Evolutionary conservation across 2,888 invertebrate species (phyloP).

Genomic region (Arrhopalites spinosus): DNA sequence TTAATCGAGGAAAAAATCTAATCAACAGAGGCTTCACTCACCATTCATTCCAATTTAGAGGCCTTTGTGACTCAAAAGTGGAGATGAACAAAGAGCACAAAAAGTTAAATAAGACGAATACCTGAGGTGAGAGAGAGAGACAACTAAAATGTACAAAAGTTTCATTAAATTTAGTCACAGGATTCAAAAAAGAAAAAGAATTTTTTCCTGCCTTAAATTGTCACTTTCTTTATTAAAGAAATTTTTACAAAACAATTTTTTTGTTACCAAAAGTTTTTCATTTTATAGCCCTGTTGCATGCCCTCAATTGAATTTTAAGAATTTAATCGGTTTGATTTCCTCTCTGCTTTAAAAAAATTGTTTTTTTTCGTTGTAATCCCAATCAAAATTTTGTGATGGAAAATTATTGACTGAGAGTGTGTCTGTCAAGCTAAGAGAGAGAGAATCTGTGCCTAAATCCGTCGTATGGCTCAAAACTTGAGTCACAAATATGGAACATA

Average conservation of each 20-base stretch:
- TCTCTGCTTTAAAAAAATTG: background rate
- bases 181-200: background rate
- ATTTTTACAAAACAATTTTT: too few species aligned
- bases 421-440: too few species aligned
- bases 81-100: constrained; percentile 4
- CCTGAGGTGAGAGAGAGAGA: background rate
- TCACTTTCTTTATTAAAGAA: too few species aligned
- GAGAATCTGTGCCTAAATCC: too few species aligned
- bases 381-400: too few species aligned
- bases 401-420: too few species aligned
- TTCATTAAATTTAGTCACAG: background rate
- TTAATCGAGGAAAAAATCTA: constrained; percentile 33
- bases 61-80: background rate
- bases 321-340: background rate
- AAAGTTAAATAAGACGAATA: constrained; percentile 9
- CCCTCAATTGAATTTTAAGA: background rate
- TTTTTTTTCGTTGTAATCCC: too few species aligned
- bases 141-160: background rate
- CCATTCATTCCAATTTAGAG: constrained; percentile 14
- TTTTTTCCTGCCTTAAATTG: too few species aligned
- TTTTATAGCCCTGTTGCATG: background rate
- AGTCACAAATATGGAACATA: background rate
- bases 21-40: constrained; percentile 19
- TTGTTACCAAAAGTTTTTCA: background rate
- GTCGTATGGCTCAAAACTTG: too few species aligned